A percentile compares a stretch with the other conserved stretches of the same genome.
Evolutionary conservation across 2,797 vertebrate genomes (phyloP).

Genomic region (Stomatorhinus walkeri): DNA sequence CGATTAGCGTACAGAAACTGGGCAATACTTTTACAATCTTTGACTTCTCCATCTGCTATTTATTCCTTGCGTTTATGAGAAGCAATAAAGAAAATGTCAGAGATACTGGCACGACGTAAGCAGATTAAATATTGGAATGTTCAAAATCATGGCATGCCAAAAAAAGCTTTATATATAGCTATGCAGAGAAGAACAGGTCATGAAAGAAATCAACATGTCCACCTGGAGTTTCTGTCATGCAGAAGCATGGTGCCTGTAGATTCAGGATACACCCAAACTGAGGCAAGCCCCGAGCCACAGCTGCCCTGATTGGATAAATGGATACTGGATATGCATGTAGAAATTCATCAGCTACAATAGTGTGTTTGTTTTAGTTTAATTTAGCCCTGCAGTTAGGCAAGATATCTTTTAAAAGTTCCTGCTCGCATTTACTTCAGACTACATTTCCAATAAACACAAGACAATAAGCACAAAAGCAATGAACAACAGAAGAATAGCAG

Average conservation of each 20-base stretch:
- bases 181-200: not conserved
- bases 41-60: conserved; percentile 1
- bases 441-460: not conserved
- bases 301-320: not conserved
- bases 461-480: not conserved
- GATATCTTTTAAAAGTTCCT: not conserved
- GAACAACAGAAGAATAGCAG: not conserved
- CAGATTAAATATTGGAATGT: not conserved
- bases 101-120: not conserved
- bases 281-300: not conserved
- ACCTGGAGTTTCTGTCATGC: not conserved
- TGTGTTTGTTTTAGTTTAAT: not conserved
- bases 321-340: not conserved
- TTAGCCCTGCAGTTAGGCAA: not conserved
- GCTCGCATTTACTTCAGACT: not conserved
- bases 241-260: not conserved
- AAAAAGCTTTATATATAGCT: not conserved
- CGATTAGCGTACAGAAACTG: conserved; percentile 20
- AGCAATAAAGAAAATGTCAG: conserved; percentile 1
- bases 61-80: not conserved
- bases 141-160: not conserved
- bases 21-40: not conserved
- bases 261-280: not conserved
- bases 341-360: not conserved
- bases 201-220: not conserved